Percentiles rank a stretch among this genome's conserved stretches.
Conservation (phyloP, 2,113 vertebrate species). For the Tylochromis polylepis region DNA sequence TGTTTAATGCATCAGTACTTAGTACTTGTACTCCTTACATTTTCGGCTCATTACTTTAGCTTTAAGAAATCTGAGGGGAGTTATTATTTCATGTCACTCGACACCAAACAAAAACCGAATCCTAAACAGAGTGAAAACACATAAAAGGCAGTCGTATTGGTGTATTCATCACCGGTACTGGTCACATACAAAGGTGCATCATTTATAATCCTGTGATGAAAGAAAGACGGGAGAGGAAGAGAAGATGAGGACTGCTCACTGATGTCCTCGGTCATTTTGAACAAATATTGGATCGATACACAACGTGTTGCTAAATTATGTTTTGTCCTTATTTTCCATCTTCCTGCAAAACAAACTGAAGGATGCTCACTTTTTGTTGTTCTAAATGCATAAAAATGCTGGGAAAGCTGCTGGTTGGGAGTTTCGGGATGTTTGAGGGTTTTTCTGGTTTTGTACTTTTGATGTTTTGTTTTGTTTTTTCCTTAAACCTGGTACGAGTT, state of each 20-base stretch:
- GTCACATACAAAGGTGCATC: not conserved
- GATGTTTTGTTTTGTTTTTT: accelerated
- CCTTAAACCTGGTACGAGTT: not conserved
- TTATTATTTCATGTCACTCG: not conserved
- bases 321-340: not conserved
- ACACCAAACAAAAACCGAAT: not conserved
- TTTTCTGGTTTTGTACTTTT: not conserved
- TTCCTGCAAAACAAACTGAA: not conserved
- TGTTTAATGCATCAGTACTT: too few species aligned
- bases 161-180: not conserved
- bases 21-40: not conserved
- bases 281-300: not conserved
- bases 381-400: not conserved
- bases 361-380: not conserved
- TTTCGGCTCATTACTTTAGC: not conserved
- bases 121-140: not conserved
- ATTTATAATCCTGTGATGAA: not conserved
- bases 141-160: not conserved
- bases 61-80: not conserved
- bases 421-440: not conserved
- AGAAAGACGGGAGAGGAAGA: not conserved
- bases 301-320: not conserved
- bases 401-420: not conserved
- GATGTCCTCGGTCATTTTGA: not conserved
- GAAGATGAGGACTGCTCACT: not conserved